A percentile compares a stretch with the other conserved stretches of the same genome.
Evolutionary conservation across 1,140 invertebrate genomes (phyloP).

Genomic region (Apis cerana): DNA sequence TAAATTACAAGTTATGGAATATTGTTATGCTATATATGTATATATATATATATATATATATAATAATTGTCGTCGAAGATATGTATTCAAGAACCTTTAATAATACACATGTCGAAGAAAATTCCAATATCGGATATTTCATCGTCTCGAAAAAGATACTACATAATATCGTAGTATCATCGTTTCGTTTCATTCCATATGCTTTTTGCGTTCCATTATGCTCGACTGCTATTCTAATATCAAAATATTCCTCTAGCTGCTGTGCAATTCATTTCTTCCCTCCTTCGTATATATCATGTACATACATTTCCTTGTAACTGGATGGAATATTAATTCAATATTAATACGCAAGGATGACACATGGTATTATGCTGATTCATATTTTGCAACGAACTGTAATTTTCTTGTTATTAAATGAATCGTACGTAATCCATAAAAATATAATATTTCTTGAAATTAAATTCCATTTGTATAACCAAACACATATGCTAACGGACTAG

Average conservation of each 20-base stretch:
- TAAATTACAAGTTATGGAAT: neutral
- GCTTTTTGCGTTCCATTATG: neutral
- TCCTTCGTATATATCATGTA: neutral
- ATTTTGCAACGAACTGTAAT: too few relatives aligned
- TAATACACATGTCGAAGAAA: neutral
- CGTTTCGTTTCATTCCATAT: slow-evolving; percentile 13
- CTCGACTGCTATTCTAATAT: slow-evolving; percentile 7
- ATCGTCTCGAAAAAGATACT: neutral
- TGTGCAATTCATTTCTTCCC: neutral
- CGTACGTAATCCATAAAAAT: too few relatives aligned
- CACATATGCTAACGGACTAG: too few relatives aligned
- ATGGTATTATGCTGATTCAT: too few relatives aligned
- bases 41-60: too few relatives aligned
- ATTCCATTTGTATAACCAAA: too few relatives aligned
- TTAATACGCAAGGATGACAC: too few relatives aligned
- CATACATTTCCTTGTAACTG: neutral
- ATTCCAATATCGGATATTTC: slow-evolving; percentile 35
- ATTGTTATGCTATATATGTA: neutral
- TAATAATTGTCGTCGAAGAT: neutral
- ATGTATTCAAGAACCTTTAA: neutral
- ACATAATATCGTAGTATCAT: neutral
- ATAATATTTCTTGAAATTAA: too few relatives aligned
- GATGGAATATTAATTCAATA: too few relatives aligned
- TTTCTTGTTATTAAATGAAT: too few relatives aligned
- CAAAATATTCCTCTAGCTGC: neutral